Evolutionary conservation across 1,140 invertebrate species (phyloP).

Genomic region (Spodoptera frugiperda): DNA sequence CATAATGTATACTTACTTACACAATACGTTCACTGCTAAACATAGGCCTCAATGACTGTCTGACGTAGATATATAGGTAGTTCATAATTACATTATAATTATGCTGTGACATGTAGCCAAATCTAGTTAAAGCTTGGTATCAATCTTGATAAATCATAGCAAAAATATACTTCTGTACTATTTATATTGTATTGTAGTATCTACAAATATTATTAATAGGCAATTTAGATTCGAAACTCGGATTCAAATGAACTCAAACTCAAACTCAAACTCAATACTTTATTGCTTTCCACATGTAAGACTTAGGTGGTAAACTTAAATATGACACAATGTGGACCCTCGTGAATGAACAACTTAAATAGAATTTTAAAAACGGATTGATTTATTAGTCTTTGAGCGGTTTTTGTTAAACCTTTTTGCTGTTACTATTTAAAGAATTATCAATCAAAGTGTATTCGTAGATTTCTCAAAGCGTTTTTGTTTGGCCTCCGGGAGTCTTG

Average conservation of each 20-base stretch:
- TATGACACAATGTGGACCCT: too few relatives aligned
- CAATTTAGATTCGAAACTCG: slow-evolving; percentile 16
- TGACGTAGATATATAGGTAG: too few relatives aligned
- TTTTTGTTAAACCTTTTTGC: neutral
- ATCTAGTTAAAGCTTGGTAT: too few relatives aligned
- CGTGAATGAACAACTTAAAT: slow-evolving; percentile 24
- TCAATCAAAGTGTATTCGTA: neutral
- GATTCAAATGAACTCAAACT: slow-evolving; percentile 38
- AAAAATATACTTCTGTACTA: slow-evolving; percentile 1
- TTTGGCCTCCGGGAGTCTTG: too few relatives aligned
- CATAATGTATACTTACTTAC: too few relatives aligned
- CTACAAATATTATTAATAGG: neutral
- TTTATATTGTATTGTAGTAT: neutral
- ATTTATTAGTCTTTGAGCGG: slow-evolving; percentile 17
- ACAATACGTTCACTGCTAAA: too few relatives aligned
- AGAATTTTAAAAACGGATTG: slow-evolving; percentile 11
- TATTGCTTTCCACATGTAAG: too few relatives aligned
- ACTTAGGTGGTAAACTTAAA: too few relatives aligned
- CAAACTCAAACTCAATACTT: too few relatives aligned
- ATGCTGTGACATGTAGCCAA: too few relatives aligned
- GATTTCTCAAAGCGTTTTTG: neutral
- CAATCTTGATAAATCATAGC: neutral
- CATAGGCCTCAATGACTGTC: too few relatives aligned
- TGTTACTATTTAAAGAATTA: neutral
- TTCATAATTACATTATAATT: too few relatives aligned